These are phyloP conservation scores for Neoaliturus tenellus DNA, from an alignment of 2,888 invertebrate genomes.

Conservation along the genomic window DNA sequence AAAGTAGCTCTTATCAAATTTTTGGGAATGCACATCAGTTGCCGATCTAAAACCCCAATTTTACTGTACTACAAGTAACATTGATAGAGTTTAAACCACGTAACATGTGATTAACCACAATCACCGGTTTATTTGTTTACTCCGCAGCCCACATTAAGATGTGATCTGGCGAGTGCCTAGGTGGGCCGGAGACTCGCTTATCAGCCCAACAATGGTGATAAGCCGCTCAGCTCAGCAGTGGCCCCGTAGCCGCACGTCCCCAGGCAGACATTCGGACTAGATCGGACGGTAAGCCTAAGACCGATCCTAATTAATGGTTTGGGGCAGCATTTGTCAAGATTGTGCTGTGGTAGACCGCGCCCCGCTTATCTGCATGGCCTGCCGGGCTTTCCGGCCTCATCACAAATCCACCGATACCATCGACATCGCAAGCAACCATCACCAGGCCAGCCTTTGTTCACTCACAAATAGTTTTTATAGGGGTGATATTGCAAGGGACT, in stretches of 20 bases:
- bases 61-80: too few species aligned
- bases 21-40: too few species aligned
- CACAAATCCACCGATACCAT: conserved; percentile 24
- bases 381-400: conserved; percentile 25
- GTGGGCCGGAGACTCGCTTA: conserved; percentile 24
- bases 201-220: conserved; percentile 39
- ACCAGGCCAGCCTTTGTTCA: background rate
- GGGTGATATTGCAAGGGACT: too few species aligned
- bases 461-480: too few species aligned
- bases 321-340: conserved; percentile 49
- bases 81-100: too few species aligned
- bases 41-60: too few species aligned
- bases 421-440: background rate
- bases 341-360: conserved; percentile 2
- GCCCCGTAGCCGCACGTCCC: conserved; percentile 10
- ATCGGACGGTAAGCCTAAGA: conserved; percentile 20
- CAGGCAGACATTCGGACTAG: conserved; percentile 33
- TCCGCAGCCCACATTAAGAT: background rate
- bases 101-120: too few species aligned
- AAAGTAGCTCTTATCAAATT: too few species aligned
- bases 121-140: background rate
- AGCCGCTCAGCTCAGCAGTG: conserved; percentile 5
- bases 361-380: conserved; percentile 17
- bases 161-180: background rate
- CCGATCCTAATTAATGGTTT: conserved; percentile 47